Percentiles rank a stretch among this genome's conserved stretches.
These are phyloP conservation scores for Morbakka virulenta DNA, from an alignment of 30 jellyfish, hydroid and myxozoan genomes.

Conservation along the genomic window DNA sequence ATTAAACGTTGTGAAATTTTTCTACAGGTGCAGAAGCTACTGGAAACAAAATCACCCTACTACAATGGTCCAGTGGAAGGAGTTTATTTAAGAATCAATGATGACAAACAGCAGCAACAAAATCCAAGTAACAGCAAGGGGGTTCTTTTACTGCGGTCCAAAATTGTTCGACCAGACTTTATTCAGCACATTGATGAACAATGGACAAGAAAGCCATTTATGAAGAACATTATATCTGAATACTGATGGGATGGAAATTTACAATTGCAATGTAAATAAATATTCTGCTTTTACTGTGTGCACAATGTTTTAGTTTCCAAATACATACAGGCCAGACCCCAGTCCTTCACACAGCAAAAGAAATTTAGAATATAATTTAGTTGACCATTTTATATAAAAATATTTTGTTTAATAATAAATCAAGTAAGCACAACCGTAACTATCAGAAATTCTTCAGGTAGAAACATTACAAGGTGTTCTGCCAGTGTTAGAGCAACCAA, in stretches of 20 bases:
- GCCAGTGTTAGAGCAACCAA: no score
- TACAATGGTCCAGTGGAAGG: slow-evolving; percentile 95
- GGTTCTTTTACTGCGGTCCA: slow-evolving; percentile 40
- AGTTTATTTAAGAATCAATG: slow-evolving; percentile 46
- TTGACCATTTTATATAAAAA: no score
- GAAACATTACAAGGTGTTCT: no score
- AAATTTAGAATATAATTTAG: no score
- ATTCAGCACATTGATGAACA: slow-evolving; percentile 75
- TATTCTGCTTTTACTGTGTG: background rate
- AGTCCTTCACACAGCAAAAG: no score
- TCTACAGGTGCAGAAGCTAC: slow-evolving; percentile 53
- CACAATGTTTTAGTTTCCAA: no score
- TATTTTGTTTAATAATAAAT: no score
- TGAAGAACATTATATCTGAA: slow-evolving; percentile 50
- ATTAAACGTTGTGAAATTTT: background rate
- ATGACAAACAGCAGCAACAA: slow-evolving; percentile 16
- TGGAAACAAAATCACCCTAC: slow-evolving; percentile 65
- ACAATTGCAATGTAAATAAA: background rate
- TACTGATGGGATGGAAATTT: slow-evolving; percentile 3
- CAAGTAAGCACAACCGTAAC: no score
- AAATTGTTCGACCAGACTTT: slow-evolving; percentile 87
- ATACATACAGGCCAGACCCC: no score
- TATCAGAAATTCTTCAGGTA: no score
- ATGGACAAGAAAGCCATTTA: slow-evolving; percentile 88
- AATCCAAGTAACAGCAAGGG: background rate